A percentile compares a stretch with the other conserved stretches of the same genome.
These are phyloP conservation scores for Galaxias olidus DNA, from an alignment of 2,797 vertebrate species.

Conservation along the genomic window DNA sequence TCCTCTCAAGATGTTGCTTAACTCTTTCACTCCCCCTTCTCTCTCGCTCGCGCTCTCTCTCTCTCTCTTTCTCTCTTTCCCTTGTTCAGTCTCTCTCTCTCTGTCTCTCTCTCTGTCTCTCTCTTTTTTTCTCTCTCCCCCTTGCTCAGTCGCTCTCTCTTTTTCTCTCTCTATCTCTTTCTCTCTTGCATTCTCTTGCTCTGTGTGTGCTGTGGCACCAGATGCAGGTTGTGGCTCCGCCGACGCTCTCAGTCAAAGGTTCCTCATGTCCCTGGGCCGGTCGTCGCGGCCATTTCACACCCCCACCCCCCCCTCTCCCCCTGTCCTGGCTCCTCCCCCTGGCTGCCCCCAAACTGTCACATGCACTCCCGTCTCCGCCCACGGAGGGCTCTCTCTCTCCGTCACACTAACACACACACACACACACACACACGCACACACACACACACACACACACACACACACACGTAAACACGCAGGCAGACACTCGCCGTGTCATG, in stretches of 20 bases:
- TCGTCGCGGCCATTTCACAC: constrained; percentile 33
- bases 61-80: constrained; percentile 2
- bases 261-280: constrained; percentile 56
- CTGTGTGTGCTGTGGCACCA: not conserved
- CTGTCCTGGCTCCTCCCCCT: constrained; percentile 35
- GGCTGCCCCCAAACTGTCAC: constrained; percentile 74
- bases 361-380: constrained; percentile 60
- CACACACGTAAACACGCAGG: not conserved
- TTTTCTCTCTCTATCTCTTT: not conserved
- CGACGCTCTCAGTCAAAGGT: constrained; percentile 50
- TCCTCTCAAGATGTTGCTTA: constrained; percentile 50
- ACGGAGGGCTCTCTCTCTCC: constrained; percentile 2
- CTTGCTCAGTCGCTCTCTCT: not conserved
- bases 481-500: constrained; percentile 28
- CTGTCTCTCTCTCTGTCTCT: not conserved
- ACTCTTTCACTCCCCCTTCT: constrained; percentile 21
- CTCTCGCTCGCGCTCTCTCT: not conserved
- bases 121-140: no score
- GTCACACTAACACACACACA: constrained; percentile 20
- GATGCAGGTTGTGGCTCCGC: constrained; percentile 5
- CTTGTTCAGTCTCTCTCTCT: not conserved
- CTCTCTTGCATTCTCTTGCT: not conserved
- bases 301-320: constrained; percentile 6
- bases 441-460: constrained; percentile 2
- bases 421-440: constrained; percentile 2